Evolutionary conservation across 2,797 vertebrate genomes (phyloP).

Genomic region (Parotocinclus haroldoi): DNA sequence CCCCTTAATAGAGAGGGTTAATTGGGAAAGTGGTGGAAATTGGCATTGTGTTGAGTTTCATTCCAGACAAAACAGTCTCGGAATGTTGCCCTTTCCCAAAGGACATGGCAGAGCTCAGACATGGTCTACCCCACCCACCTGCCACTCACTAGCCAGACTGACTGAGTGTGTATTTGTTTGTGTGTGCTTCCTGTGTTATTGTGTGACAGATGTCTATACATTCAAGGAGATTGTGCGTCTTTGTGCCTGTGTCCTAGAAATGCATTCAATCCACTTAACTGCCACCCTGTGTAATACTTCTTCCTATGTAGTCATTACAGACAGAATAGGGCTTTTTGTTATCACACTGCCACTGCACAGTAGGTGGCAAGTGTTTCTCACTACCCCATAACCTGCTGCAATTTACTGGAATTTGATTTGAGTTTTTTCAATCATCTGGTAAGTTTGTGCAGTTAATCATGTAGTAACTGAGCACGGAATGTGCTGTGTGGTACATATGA

Average conservation of each 20-base stretch:
- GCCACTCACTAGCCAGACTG: conserved; percentile 8
- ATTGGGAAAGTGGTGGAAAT: conserved; percentile 37
- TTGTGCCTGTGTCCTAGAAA: background rate
- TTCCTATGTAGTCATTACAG: background rate
- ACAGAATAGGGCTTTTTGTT: background rate
- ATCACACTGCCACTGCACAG: background rate
- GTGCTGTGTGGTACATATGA: too few relatives aligned
- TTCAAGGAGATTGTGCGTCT: background rate
- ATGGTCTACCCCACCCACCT: conserved; percentile 27
- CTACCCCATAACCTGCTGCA: background rate
- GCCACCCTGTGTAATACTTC: background rate
- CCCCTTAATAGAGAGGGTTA: conserved; percentile 41
- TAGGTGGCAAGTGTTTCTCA: background rate
- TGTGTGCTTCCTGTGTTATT: background rate
- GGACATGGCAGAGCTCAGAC: conserved; percentile 13
- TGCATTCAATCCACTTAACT: conserved; percentile 2
- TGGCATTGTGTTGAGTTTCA: conserved; percentile 34
- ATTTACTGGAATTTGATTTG: conserved; percentile 1
- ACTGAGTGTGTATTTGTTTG: background rate
- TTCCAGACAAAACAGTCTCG: conserved; percentile 45
- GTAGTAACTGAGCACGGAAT: background rate
- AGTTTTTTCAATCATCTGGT: background rate
- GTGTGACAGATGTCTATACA: background rate
- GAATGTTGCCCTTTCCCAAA: conserved; percentile 21
- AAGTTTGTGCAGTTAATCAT: background rate